A percentile compares a stretch with the other conserved stretches of the same genome.
phyloP scores from a whole-genome alignment of 2,888 invertebrate species.

The Chorisops tibialis region DNA sequence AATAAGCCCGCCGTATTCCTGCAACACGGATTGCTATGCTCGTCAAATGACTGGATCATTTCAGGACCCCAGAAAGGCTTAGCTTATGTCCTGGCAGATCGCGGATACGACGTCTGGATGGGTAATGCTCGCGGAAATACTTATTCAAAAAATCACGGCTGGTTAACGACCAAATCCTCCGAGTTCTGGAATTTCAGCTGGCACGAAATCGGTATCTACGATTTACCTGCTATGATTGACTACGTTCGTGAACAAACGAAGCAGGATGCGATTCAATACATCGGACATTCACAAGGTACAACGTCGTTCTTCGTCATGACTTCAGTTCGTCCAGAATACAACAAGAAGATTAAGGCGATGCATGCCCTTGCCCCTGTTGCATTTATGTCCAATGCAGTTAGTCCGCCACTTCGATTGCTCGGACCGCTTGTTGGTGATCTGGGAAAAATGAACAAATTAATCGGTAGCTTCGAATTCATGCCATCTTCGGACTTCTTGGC shows the following conservation, averaged over 20 bases:
- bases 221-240: conserved; percentile 52
- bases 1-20: conserved; percentile 45
- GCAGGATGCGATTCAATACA: conserved; percentile 47
- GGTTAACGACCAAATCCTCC: conserved; percentile 45
- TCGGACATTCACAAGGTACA: conserved; percentile 56
- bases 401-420: conserved; percentile 38
- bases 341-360: conserved; percentile 51
- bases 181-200: conserved; percentile 52
- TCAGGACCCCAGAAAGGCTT: conserved; percentile 61
- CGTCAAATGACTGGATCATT: conserved; percentile 69
- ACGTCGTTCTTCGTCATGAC: conserved; percentile 53
- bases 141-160: conserved; percentile 50
- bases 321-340: conserved; percentile 51
- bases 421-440: conserved; percentile 5
- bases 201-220: conserved; percentile 51
- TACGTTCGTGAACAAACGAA: conserved; percentile 46
- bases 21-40: conserved; percentile 59
- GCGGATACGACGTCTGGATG: conserved; percentile 53
- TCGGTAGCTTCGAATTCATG: conserved; percentile 55
- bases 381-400: conserved; percentile 44
- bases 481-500: conserved; percentile 55
- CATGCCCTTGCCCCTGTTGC: conserved; percentile 54
- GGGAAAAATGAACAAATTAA: conserved; percentile 18
- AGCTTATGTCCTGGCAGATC: conserved; percentile 52
- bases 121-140: conserved; percentile 51